Evolutionary conservation across 2,888 invertebrate species (phyloP).

Genomic region (Agrypnus murinus): DNA sequence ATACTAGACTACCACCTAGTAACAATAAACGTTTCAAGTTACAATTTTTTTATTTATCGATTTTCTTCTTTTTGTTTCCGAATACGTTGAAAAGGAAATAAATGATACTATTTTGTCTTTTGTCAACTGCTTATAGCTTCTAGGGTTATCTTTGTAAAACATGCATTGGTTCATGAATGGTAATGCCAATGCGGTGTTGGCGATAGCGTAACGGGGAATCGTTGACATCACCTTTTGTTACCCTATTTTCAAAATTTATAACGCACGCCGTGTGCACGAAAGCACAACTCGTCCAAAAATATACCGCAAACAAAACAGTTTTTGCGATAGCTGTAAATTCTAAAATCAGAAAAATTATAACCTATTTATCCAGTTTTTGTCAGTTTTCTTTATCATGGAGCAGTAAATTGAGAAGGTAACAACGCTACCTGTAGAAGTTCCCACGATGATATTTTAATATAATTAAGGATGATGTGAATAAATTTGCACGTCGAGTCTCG

Average conservation of each 20-base stretch:
- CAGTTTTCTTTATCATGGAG: no score
- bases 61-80: constrained; percentile 16
- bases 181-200: constrained; percentile 26
- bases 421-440: no score
- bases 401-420: no score
- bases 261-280: background rate
- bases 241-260: constrained; percentile 4
- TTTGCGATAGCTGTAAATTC: no score
- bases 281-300: background rate
- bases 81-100: constrained; percentile 16
- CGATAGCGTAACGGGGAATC: constrained; percentile 24
- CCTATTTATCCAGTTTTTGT: no score
- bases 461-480: no score
- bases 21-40: constrained; percentile 17
- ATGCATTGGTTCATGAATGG: constrained; percentile 36
- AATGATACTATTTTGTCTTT: constrained; percentile 30
- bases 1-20: constrained; percentile 11
- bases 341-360: no score
- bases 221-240: constrained; percentile 19
- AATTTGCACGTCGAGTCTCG: no score
- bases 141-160: constrained; percentile 35
- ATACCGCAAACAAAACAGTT: no score
- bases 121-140: constrained; percentile 30
- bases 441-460: no score
- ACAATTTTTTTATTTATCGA: constrained; percentile 15